phyloP scores from a whole-genome alignment of 2,113 vertebrate species.

The Psephotus haematonotus region DNA sequence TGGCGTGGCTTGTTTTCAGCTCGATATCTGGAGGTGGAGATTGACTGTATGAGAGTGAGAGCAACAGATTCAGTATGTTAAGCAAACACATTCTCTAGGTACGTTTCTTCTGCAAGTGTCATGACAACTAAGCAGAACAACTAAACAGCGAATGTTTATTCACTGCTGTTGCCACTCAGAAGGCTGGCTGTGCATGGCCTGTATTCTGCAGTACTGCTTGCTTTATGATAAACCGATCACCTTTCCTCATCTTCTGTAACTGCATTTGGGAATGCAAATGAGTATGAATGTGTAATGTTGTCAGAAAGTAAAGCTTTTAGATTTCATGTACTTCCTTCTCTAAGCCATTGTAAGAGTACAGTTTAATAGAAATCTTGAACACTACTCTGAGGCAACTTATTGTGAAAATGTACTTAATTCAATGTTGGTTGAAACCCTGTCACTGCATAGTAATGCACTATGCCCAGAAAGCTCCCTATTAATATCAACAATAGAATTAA shows the following conservation, averaged over 20 bases:
- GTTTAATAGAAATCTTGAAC: not conserved
- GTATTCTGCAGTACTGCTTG: not conserved
- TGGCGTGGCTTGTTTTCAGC: not conserved
- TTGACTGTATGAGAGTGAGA: not conserved
- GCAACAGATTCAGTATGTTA: not conserved
- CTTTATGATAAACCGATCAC: not conserved
- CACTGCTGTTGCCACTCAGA: not conserved
- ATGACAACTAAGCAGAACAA: not conserved
- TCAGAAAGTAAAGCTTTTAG: not conserved
- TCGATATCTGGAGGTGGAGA: not conserved
- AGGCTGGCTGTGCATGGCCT: not conserved
- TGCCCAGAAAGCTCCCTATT: not conserved
- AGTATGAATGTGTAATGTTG: not conserved
- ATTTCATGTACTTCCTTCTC: not conserved
- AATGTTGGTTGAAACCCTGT: not conserved
- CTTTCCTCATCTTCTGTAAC: not conserved
- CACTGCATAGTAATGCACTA: not conserved
- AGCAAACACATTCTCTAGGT: not conserved
- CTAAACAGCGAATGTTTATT: not conserved
- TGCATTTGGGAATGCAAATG: not conserved
- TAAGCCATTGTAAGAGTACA: not conserved
- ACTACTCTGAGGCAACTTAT: not conserved
- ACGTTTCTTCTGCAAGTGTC: not conserved
- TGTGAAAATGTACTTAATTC: not conserved
- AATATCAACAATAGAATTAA: not conserved